Evolutionary conservation across 1,140 invertebrate genomes (phyloP).

Genomic region (Stratiolaelaps scimitus): DNA sequence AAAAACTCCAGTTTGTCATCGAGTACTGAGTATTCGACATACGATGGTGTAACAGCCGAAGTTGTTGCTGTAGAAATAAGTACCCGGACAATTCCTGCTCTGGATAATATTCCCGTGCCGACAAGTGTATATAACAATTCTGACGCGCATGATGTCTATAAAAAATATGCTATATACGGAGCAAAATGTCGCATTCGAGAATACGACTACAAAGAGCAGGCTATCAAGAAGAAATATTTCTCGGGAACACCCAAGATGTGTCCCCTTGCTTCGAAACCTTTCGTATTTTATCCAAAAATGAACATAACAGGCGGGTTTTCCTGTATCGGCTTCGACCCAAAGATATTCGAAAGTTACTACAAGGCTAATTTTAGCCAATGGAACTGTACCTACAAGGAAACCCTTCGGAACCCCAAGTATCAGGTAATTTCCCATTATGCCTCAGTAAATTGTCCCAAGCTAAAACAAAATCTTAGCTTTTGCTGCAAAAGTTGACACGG

Average conservation of each 20-base stretch:
- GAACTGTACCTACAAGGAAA: conserved; percentile 21
- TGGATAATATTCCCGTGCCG: background rate
- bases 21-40: background rate
- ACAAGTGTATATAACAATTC: background rate
- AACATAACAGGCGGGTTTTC: background rate
- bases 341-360: background rate
- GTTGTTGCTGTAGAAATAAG: background rate
- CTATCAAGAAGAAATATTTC: conserved; percentile 12
- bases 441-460: too few species aligned
- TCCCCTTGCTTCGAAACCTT: conserved; percentile 6
- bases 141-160: background rate
- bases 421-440: background rate
- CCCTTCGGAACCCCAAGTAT: background rate
- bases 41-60: background rate
- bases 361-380: background rate
- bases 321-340: conserved; percentile 1
- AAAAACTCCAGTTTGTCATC: background rate
- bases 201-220: conserved; percentile 12
- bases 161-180: conserved; percentile 9
- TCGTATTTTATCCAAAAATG: conserved; percentile 18
- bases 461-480: too few species aligned
- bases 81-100: too few species aligned
- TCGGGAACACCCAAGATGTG: background rate
- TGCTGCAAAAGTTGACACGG: too few species aligned
- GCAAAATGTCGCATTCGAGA: conserved; percentile 7